Percentiles rank a stretch among this genome's conserved stretches.
Evolutionary conservation across 2,888 invertebrate genomes (phyloP).

Genomic region (Sinotaia quadrata): DNA sequence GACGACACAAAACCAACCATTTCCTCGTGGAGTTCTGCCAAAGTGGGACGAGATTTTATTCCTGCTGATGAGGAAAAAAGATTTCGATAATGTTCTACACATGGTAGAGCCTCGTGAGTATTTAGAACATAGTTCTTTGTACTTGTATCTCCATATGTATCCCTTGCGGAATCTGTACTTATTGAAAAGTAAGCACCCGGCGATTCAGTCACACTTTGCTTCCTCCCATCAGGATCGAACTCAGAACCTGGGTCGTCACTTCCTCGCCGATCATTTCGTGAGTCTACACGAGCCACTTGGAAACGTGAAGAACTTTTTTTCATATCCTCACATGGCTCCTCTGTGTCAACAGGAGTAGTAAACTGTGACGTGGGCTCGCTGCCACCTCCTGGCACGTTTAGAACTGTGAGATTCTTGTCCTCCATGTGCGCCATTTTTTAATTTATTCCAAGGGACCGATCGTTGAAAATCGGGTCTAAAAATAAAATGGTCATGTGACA

Average conservation of each 20-base stretch:
- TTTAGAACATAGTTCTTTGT: slow-evolving; percentile 59
- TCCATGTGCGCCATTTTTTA: slow-evolving; percentile 39
- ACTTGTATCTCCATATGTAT: slow-evolving; percentile 29
- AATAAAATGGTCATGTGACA: no score
- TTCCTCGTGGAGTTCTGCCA: slow-evolving; percentile 72
- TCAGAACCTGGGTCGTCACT: slow-evolving; percentile 9
- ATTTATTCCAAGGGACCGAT: slow-evolving; percentile 6
- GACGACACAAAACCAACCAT: slow-evolving; percentile 45
- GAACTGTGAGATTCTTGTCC: not conserved
- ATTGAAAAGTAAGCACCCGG: slow-evolving; percentile 39
- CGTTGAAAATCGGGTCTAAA: no score
- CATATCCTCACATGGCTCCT: slow-evolving; percentile 36
- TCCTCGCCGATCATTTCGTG: slow-evolving; percentile 42
- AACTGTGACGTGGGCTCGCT: slow-evolving; percentile 4
- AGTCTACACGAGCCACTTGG: slow-evolving; percentile 62
- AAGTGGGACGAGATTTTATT: slow-evolving; percentile 68
- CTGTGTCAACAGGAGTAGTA: slow-evolving; percentile 26
- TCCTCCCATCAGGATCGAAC: slow-evolving; percentile 4
- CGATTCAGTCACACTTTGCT: slow-evolving; percentile 34
- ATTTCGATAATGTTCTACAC: slow-evolving; percentile 64
- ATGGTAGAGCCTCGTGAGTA: slow-evolving; percentile 62
- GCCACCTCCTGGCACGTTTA: not conserved
- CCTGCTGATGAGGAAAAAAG: slow-evolving; percentile 58
- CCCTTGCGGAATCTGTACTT: slow-evolving; percentile 37
- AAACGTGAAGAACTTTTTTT: slow-evolving; percentile 54